Evolutionary conservation across 2,888 invertebrate genomes (phyloP), one percentile per base, ranked within the genome.

Genomic region (Heliconius charithonia): DNA sequence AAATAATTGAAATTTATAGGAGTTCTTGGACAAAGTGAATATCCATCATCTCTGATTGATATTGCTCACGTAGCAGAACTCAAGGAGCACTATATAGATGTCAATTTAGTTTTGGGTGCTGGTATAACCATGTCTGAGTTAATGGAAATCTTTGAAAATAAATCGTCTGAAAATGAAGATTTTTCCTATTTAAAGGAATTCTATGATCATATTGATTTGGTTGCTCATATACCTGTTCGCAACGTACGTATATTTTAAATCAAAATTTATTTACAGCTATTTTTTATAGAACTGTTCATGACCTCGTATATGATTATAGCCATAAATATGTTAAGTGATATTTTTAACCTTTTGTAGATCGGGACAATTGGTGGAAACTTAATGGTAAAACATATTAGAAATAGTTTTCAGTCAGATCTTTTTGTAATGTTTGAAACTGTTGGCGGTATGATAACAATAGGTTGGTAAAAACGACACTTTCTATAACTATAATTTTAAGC

Each of bases 341-440:
- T 37, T 73, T 4, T 51, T 70, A 19, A 10, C 65, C 2, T 27
- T 89, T n/a, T 89, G 80, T 86, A 96, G 96, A 95, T 96, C 82
- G 97, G 97, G 56, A 96, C 96, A 1, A 92, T 97, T 80, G 97
- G 96, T 80, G 97, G 97, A n/a, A 97, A 97, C 82, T 85, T 95
- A 51, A 91, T 85, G 76, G 77, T 97, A 82, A 97, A 97, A 89
- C 95, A 97, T 87, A 86, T 91, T 13, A 95, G 97, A 85, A 95
- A 92, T 29, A 96, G 97, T 80, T 97, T 97, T 89, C 97, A 96
- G 41, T 97, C 97, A 0, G 97, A 98, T 89, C 87, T 97, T 41
- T 97, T 97, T 87, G 85, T 97, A 37, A 92, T 97, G n/a, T 92
- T 97, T 75, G 96, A 96, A 87, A 90, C 91, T 56, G 90, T 93